Conservation (phyloP, 2,113 vertebrate species). For the mouse (Mus musculus) region DNA sequence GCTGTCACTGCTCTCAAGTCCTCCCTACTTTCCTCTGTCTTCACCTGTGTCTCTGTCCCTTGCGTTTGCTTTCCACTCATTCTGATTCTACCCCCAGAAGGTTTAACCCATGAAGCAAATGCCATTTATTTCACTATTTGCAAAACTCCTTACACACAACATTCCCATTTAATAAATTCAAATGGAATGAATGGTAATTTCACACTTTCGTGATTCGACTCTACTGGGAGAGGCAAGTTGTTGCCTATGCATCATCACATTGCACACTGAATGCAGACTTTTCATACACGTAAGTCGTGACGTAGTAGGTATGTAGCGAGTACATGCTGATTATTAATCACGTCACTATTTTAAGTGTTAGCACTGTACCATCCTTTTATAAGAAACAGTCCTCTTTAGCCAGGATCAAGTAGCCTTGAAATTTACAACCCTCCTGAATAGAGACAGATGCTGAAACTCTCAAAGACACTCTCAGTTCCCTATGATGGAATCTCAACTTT, state of each 20-base stretch:
- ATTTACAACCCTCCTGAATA: background rate
- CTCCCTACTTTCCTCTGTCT: background rate
- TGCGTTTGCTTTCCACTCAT: background rate
- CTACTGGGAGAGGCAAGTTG: background rate
- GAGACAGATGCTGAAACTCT: background rate
- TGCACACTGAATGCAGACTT: background rate
- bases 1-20: background rate
- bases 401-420: background rate
- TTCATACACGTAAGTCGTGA: background rate
- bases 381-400: background rate
- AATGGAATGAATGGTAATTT: background rate
- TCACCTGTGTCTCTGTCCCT: background rate
- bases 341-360: background rate
- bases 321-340: background rate
- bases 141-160: background rate
- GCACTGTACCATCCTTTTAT: background rate
- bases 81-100: background rate
- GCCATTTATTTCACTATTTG: background rate
- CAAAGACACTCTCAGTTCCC: background rate
- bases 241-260: background rate
- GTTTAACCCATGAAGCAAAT: background rate
- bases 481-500: background rate
- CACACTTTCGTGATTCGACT: background rate
- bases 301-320: background rate
- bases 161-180: constrained; percentile 22